Percentiles rank a stretch among this genome's conserved stretches.
These are phyloP conservation scores for Bombus waltoni DNA, from an alignment of 1,140 invertebrate species.

Conservation along the genomic window DNA sequence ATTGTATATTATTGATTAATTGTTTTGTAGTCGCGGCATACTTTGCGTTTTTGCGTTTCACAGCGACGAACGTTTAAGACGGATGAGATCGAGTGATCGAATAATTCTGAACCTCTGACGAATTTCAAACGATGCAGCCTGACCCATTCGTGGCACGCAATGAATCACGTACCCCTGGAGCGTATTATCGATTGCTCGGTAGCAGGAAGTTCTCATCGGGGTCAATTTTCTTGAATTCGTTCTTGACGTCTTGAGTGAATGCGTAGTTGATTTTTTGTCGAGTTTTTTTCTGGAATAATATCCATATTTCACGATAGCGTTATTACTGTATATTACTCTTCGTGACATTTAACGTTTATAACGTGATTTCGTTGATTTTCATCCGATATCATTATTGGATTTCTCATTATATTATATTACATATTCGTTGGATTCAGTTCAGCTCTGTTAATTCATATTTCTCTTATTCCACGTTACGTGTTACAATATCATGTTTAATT, in stretches of 20 bases:
- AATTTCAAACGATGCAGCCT: background rate
- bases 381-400: background rate
- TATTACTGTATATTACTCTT: background rate
- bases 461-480: too few species aligned
- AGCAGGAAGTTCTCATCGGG: background rate
- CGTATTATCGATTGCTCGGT: conserved; percentile 24
- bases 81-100: background rate
- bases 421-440: too few species aligned
- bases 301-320: background rate
- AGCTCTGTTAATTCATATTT: too few species aligned
- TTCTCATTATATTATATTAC: background rate
- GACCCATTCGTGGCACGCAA: background rate
- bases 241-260: background rate
- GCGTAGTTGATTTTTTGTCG: background rate
- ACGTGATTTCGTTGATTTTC: background rate
- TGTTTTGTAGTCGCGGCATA: background rate
- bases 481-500: too few species aligned
- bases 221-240: conserved; percentile 10
- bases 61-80: background rate
- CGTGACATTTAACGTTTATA: background rate
- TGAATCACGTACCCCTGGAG: conserved; percentile 36
- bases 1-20: background rate
- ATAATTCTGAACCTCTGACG: background rate
- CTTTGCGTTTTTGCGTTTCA: background rate
- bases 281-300: background rate